Conservation (phyloP, 2,797 vertebrate species). For the Ispidina lecontei region DNA sequence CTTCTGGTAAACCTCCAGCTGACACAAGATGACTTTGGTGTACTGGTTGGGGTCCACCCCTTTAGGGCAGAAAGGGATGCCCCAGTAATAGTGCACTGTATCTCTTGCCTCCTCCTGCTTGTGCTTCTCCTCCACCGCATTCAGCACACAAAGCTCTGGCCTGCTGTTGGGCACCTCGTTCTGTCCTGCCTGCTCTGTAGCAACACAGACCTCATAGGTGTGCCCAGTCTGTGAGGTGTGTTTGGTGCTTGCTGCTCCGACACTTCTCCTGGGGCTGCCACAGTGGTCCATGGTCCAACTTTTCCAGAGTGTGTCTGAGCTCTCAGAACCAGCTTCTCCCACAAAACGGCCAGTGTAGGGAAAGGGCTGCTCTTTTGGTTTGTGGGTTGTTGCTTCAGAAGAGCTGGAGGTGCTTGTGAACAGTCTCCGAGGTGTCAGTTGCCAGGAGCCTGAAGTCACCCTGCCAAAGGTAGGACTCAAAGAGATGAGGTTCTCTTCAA, state of each 20-base stretch:
- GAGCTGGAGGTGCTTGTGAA: conserved; percentile 62
- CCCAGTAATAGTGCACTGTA: conserved; percentile 94
- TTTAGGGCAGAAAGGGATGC: conserved; percentile 93
- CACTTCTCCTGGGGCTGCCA: not conserved
- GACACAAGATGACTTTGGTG: conserved; percentile 91
- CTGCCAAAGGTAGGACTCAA: conserved; percentile 80
- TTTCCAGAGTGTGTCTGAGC: conserved; percentile 43
- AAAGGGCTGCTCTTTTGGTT: conserved; percentile 68
- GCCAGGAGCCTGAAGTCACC: conserved; percentile 60
- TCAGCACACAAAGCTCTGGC: not conserved
- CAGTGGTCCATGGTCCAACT: not conserved
- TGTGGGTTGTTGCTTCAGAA: conserved; percentile 37
- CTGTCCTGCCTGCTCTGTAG: conserved; percentile 43
- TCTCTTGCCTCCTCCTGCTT: conserved; percentile 62
- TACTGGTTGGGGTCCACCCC: conserved; percentile 91
- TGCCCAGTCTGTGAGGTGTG: conserved; percentile 35
- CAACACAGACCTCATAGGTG: conserved; percentile 12
- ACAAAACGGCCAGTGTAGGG: conserved; percentile 56
- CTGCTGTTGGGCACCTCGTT: not conserved
- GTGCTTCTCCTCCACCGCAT: conserved; percentile 16
- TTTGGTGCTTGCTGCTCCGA: conserved; percentile 48
- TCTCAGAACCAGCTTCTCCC: conserved; percentile 52
- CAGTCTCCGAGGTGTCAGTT: conserved; percentile 74
- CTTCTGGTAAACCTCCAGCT: conserved; percentile 93
- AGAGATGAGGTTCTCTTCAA: conserved; percentile 47